Evolutionary conservation across 1,140 invertebrate genomes (phyloP), one percentile per base, ranked within the genome.

Genomic region (Amphibalanus amphitrite): DNA sequence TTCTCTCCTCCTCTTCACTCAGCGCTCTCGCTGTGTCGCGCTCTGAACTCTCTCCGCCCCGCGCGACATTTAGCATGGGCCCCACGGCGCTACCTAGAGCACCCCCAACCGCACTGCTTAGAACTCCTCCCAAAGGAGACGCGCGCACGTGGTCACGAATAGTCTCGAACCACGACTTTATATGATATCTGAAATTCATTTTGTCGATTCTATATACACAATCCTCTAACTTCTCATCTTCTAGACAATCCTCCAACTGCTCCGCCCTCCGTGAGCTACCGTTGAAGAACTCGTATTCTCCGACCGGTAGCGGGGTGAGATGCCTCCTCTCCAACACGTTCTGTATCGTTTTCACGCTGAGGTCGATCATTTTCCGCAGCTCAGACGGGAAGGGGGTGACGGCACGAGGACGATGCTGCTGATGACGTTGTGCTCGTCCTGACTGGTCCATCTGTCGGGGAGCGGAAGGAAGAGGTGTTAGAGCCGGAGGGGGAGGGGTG

Each of bases 221-320:
- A 1, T 26, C 65, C 10, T 67, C 26, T 20, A 67, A 26, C n/a
- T 3, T 3, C n/a, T 67, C 65, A 26, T 28, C 65, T 10, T 26
- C 3, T 3, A 0, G 28, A 26, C 65, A 67, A 26, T 67, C 65
- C 28, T 67, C 65, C 65, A 67, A 26, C 65, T 10, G 10, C 65
- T 67, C 65, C n/a, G 65, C 8, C 23, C 65, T 3, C 3, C 8
- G 65, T 26, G 64, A 26, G 0, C 72, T 74, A 26, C 71, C 64
- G 28, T 74, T 74, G 73, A 76, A 77, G 72, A 74, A 78, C 70
- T 78, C 76, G 73, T 78, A 78, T 30, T 76, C 74, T 28, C 76
- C 74, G 17, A 74, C 72, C 0, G 77, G 77, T 59, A 76, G 38
- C 0, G 68, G 64, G 0, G 67, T 59, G 29, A 73, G 74, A 0